These are phyloP conservation scores for Drosophila nasuta DNA, from an alignment of 1,140 invertebrate genomes.

Conservation along the genomic window DNA sequence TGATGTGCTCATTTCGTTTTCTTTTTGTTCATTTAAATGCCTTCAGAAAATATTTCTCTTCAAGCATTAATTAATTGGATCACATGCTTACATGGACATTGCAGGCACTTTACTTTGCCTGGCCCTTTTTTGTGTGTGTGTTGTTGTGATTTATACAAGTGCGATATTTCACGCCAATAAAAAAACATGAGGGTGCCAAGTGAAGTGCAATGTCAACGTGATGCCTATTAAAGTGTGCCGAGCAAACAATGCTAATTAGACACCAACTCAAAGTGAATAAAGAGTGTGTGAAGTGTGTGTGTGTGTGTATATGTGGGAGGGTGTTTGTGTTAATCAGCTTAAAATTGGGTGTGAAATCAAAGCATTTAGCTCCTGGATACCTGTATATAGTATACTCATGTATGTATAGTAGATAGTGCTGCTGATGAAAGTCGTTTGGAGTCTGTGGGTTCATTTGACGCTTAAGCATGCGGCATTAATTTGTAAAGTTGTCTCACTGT, in stretches of 20 bases:
- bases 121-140: neutral
- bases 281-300: too few relatives aligned
- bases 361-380: conserved; percentile 42
- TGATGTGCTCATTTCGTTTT: conserved; percentile 6
- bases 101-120: conserved; percentile 20
- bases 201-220: conserved; percentile 9
- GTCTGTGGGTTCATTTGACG: conserved; percentile 49
- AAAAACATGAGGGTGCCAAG: conserved; percentile 32
- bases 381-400: conserved; percentile 14
- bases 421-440: conserved; percentile 10
- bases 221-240: conserved; percentile 22
- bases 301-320: too few relatives aligned
- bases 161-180: conserved; percentile 54
- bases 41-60: conserved; percentile 31
- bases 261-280: conserved; percentile 48
- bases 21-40: conserved; percentile 15
- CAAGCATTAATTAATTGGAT: conserved; percentile 59
- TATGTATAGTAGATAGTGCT: conserved; percentile 1
- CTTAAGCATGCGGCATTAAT: conserved; percentile 60
- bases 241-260: conserved; percentile 60
- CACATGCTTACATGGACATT: conserved; percentile 26
- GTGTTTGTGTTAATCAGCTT: conserved; percentile 59
- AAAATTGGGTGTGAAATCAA: conserved; percentile 68
- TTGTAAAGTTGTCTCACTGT: conserved; percentile 45
- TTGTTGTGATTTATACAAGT: conserved; percentile 50